These are phyloP conservation scores for Drosophila paramelanica DNA, from an alignment of 2,888 invertebrate genomes.

Conservation along the genomic window DNA sequence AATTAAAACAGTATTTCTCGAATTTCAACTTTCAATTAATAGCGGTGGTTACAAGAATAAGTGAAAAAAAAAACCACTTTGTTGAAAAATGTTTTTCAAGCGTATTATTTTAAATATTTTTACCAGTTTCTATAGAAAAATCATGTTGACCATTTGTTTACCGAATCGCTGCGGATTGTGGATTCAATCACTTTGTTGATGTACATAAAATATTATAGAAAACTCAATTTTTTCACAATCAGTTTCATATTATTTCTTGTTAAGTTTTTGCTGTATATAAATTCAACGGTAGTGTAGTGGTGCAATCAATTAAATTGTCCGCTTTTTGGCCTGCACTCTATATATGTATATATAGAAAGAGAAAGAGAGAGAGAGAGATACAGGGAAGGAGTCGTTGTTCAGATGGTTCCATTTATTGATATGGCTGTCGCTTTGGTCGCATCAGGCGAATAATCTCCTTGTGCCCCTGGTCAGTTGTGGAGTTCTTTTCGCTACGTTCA, in stretches of 20 bases:
- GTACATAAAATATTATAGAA: constrained; percentile 23
- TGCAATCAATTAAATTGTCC: constrained; percentile 60
- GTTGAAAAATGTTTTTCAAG: background rate
- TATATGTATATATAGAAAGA: constrained; percentile 1
- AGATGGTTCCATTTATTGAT: constrained; percentile 37
- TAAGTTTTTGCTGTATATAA: constrained; percentile 18
- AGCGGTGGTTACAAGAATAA: too few relatives aligned
- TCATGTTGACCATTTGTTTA: background rate
- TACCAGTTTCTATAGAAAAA: constrained; percentile 1
- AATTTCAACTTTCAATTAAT: too few relatives aligned
- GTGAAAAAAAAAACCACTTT: background rate
- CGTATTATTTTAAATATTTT: background rate
- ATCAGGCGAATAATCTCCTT: constrained; percentile 41
- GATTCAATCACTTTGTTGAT: constrained; percentile 25
- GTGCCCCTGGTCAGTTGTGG: background rate
- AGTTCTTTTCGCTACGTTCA: constrained; percentile 5
- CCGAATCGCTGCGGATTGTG: background rate
- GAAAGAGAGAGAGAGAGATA: background rate
- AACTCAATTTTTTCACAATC: constrained; percentile 6
- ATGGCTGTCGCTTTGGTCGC: constrained; percentile 34
- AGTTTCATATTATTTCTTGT: constrained; percentile 4
- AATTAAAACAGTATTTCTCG: too few relatives aligned
- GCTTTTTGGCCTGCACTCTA: constrained; percentile 26
- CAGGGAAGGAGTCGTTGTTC: background rate
- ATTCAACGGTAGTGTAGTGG: constrained; percentile 8